phyloP scores from a whole-genome alignment of 1,140 invertebrate species.

The Theocolax elegans region DNA sequence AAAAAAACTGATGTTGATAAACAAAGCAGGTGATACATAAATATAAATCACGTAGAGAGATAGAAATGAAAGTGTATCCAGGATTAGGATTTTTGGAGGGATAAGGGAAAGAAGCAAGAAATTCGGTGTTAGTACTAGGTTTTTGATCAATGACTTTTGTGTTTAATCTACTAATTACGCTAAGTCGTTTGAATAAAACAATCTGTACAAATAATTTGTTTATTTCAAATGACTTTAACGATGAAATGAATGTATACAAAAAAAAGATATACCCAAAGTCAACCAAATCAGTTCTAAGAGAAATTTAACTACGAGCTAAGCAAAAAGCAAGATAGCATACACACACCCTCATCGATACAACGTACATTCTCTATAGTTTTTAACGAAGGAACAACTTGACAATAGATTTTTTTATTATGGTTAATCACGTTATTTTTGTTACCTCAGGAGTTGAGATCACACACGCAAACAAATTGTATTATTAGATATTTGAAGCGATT shows the following conservation, averaged over 20 bases:
- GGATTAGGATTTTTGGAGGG: background rate
- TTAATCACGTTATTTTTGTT: constrained; percentile 53
- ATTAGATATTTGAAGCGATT: background rate
- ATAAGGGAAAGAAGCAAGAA: constrained; percentile 10
- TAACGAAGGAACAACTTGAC: constrained; percentile 34
- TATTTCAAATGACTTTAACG: background rate
- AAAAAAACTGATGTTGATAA: constrained; percentile 73
- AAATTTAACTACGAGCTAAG: constrained; percentile 51
- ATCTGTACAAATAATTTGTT: no score
- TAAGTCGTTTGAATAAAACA: no score
- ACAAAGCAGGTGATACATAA: constrained; percentile 44
- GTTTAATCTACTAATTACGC: no score
- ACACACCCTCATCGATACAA: constrained; percentile 49
- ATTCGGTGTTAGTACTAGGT: background rate
- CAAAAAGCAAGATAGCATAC: constrained; percentile 53
- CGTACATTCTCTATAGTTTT: constrained; percentile 39
- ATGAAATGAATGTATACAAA: constrained; percentile 21
- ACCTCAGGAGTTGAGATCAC: constrained; percentile 68
- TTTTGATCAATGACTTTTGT: background rate
- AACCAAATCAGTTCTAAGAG: constrained; percentile 42
- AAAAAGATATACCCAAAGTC: constrained; percentile 32
- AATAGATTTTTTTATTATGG: no score
- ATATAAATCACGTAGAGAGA: constrained; percentile 43
- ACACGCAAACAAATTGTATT: constrained; percentile 54
- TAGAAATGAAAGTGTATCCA: background rate